Evolutionary conservation across 1,140 invertebrate genomes (phyloP).

Genomic region (Vollenhovia emeryi): DNA sequence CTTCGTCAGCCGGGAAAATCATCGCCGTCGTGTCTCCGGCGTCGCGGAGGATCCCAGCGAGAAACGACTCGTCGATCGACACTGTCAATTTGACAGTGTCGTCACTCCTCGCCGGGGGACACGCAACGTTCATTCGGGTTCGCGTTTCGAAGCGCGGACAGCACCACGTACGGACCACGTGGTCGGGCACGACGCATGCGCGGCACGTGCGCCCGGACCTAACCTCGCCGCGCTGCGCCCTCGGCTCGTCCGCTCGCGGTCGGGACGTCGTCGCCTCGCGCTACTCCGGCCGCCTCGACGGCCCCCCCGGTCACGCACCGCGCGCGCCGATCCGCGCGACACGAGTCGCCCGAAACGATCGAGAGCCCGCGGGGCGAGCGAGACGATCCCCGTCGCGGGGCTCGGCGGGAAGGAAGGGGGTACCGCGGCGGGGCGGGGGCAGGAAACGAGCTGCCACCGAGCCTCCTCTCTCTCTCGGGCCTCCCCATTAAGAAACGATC

Average conservation of each 20-base stretch:
- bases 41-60: not conserved
- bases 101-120: too few species aligned
- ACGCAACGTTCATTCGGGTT: too few species aligned
- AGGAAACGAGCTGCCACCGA: slow-evolving; percentile 35
- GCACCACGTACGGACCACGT: slow-evolving; percentile 66
- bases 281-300: too few species aligned
- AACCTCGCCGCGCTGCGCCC: slow-evolving; percentile 63
- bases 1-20: not conserved
- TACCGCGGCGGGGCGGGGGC: slow-evolving; percentile 4
- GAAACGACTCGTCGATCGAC: too few species aligned
- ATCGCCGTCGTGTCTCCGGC: not conserved
- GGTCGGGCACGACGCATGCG: slow-evolving; percentile 75
- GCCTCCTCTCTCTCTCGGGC: slow-evolving; percentile 47
- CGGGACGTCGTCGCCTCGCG: not conserved
- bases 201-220: slow-evolving; percentile 68
- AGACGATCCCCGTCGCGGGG: not conserved
- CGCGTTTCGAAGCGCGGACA: not conserved
- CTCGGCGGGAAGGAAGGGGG: not conserved
- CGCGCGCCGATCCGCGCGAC: not conserved
- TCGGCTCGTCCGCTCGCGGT: not conserved
- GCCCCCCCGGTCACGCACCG: too few species aligned
- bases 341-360: too few species aligned
- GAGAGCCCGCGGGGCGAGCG: too few species aligned
- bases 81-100: too few species aligned
- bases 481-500: slow-evolving; percentile 70